Evolutionary conservation across 2,797 vertebrate species (phyloP).

Genomic region (Pygocentrus nattereri): DNA sequence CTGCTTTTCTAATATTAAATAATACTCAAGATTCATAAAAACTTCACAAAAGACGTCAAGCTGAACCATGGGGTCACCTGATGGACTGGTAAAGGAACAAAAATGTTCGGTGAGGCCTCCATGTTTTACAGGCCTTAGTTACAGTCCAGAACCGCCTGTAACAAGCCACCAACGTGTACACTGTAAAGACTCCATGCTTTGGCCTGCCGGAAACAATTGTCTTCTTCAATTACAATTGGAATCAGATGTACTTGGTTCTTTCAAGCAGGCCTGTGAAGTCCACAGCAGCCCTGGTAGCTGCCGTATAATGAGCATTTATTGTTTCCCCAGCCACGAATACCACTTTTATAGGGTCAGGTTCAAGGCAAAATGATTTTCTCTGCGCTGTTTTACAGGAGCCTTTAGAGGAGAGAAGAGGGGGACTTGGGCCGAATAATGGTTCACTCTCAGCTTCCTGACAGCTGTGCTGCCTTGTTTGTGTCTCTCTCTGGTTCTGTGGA

Average conservation of each 20-base stretch:
- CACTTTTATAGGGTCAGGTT: slow-evolving; percentile 77
- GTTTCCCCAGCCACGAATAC: slow-evolving; percentile 69
- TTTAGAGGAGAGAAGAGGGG: slow-evolving; percentile 84
- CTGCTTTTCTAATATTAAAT: background rate
- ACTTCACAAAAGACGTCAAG: background rate
- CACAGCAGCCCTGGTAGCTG: slow-evolving; percentile 69
- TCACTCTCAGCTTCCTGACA: slow-evolving; percentile 92
- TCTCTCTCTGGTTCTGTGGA: slow-evolving; percentile 76
- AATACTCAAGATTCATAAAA: background rate
- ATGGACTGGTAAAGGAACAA: background rate
- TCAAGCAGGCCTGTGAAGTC: slow-evolving; percentile 69
- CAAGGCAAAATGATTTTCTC: slow-evolving; percentile 85
- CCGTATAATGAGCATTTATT: slow-evolving; percentile 82
- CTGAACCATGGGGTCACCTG: slow-evolving; percentile 9
- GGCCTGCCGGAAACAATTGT: slow-evolving; percentile 72
- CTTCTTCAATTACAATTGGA: slow-evolving; percentile 76
- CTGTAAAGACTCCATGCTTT: slow-evolving; percentile 58
- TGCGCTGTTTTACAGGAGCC: slow-evolving; percentile 85
- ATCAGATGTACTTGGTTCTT: slow-evolving; percentile 78
- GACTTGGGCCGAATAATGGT: slow-evolving; percentile 82
- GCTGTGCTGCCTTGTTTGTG: slow-evolving; percentile 83
- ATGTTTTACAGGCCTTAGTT: slow-evolving; percentile 56
- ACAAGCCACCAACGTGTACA: slow-evolving; percentile 56
- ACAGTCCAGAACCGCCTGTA: slow-evolving; percentile 62
- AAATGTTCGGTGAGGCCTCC: background rate